Evolutionary conservation across 53 echinoderm and acorn worm species (phyloP), one percentile per base, ranked within the genome.

Genomic region (Mesocentrotus franciscanus): DNA sequence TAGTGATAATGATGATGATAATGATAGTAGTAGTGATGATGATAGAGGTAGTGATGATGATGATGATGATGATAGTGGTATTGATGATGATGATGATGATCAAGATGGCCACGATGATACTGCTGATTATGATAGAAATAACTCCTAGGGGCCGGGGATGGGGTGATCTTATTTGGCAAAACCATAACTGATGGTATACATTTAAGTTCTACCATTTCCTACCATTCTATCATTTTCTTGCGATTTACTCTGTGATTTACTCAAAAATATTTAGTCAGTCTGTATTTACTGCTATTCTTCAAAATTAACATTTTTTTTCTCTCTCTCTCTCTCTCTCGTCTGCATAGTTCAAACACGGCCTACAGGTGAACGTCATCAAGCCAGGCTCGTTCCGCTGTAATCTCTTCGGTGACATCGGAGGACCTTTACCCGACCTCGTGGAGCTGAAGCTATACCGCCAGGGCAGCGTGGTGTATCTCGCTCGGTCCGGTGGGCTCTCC

Each of bases 281-380:
- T 16, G 64, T 15, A 64, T 16, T 14, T 6, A 64, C 64, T 64
- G 64, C 17, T 64, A 64, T 18, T 18, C 16, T 20, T 81, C 35
- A 9, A 55, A 20, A 85, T n/a, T 26, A 27, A 12, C 87, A 27
- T 27, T n/a, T n/a, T n/a, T n/a, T n/a, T n/a, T n/a, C n/a, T n/a
- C 42, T 35, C 11, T 58, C 1, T 56, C 57, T 57, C 26, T 7
- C 10, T 87, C 27, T 17, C 32, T 22, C 30, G 4, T 15, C 30
- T 66, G 8, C 68, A 20, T 84, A 97, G 97, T 96, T 95, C 30
- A 91, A 75, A 49, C 97, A 97, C 56, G 85, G 93, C 15, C 30
- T 97, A 68, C 97, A 97, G 60, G 97, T 97, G 16, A 97, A 97
- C 92, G 85, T 96, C 72, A 76, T 97, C 95, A 97, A 97, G 81